These are phyloP conservation scores for Diarsia mendica DNA, from an alignment of 2,888 invertebrate genomes.

Conservation along the genomic window DNA sequence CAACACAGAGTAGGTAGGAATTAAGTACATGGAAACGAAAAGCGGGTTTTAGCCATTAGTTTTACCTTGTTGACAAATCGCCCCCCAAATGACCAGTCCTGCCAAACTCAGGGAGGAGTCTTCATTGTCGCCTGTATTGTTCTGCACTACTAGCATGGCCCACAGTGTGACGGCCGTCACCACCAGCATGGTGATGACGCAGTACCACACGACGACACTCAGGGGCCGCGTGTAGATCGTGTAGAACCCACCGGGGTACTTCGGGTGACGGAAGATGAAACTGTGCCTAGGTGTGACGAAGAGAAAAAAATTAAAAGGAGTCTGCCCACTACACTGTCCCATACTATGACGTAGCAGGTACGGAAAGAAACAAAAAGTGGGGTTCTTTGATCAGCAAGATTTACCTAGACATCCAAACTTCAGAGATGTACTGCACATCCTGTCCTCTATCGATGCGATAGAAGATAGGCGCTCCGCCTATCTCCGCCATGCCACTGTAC, in stretches of 20 bases:
- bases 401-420: slow-evolving; percentile 91
- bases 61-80: slow-evolving; percentile 87
- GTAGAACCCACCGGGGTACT: slow-evolving; percentile 89
- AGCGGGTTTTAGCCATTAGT: background rate
- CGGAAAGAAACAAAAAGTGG: no score
- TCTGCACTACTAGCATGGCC: slow-evolving; percentile 73
- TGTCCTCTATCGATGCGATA: slow-evolving; percentile 91
- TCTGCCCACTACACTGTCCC: no score
- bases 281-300: slow-evolving; percentile 85
- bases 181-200: slow-evolving; percentile 79
- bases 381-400: background rate
- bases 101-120: slow-evolving; percentile 86
- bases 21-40: background rate
- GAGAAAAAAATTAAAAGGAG: background rate
- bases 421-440: slow-evolving; percentile 90
- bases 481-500: slow-evolving; percentile 90
- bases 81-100: slow-evolving; percentile 84
- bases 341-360: no score
- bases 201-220: slow-evolving; percentile 90
- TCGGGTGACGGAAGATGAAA: slow-evolving; percentile 93
- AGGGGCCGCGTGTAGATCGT: slow-evolving; percentile 92
- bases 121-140: slow-evolving; percentile 62
- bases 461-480: slow-evolving; percentile 92
- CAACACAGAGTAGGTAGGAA: background rate
- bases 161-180: slow-evolving; percentile 72